A percentile compares a stretch with the other conserved stretches of the same genome.
These are phyloP conservation scores for Ceratina calcarata DNA, from an alignment of 1,140 invertebrate species.

Conservation along the genomic window DNA sequence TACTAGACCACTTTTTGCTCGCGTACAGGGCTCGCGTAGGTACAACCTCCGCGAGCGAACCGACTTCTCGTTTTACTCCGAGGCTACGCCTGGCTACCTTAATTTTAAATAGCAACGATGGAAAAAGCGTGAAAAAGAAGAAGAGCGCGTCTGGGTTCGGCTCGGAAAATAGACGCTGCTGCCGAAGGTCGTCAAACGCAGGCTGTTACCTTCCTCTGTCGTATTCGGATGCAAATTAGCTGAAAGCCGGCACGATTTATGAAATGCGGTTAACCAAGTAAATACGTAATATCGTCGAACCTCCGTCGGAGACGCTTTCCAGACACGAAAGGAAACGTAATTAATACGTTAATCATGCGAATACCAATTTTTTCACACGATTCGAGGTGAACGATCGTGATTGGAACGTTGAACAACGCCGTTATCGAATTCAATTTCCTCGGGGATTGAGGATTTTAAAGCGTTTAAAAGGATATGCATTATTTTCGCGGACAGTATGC, in stretches of 20 bases:
- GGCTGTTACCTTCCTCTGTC: background rate
- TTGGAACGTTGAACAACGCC: no score
- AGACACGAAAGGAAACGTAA: background rate
- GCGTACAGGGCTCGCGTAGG: background rate
- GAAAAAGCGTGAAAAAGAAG: background rate
- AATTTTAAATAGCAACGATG: background rate
- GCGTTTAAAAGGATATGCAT: no score
- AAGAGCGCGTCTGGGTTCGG: no score
- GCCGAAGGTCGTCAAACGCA: constrained; percentile 8
- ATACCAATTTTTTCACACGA: background rate
- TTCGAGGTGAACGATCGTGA: no score
- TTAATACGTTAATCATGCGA: background rate
- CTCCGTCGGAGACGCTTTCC: background rate
- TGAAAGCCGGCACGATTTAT: background rate
- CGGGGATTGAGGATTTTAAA: no score
- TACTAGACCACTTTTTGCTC: constrained; percentile 36
- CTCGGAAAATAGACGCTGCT: background rate
- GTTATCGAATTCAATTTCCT: no score
- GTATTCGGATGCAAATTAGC: constrained; percentile 16
- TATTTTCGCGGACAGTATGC: background rate
- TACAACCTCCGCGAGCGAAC: background rate
- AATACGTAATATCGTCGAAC: background rate
- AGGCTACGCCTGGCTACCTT: background rate
- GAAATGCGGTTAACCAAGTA: background rate
- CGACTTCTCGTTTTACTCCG: background rate